These are phyloP conservation scores for Ceriagrion tenellum DNA, from an alignment of 2,888 invertebrate genomes.

Conservation along the genomic window DNA sequence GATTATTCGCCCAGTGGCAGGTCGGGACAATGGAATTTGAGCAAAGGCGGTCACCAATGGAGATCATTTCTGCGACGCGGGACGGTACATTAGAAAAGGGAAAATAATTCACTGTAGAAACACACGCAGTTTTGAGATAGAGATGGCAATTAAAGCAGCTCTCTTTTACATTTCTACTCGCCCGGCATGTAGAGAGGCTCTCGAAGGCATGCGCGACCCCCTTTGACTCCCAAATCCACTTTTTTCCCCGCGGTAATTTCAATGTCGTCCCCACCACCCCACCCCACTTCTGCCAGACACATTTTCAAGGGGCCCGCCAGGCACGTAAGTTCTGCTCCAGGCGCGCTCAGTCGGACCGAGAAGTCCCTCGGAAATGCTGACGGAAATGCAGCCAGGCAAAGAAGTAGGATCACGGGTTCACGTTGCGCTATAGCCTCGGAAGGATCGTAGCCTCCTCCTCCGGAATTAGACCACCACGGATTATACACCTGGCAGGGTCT, in stretches of 20 bases:
- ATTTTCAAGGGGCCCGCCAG: neutral
- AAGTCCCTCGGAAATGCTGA: too few species aligned
- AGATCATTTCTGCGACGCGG: neutral
- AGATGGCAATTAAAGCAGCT: neutral
- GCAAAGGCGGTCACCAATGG: neutral
- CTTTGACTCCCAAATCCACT: neutral
- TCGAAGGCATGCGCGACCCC: neutral
- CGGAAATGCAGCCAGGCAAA: too few species aligned
- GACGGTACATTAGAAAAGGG: neutral
- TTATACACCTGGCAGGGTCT: too few species aligned
- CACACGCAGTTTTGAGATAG: neutral
- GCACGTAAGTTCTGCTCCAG: too few species aligned
- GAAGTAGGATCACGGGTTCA: too few species aligned
- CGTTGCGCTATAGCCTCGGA: too few species aligned
- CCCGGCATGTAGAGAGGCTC: neutral
- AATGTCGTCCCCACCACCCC: neutral
- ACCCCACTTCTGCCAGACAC: neutral
- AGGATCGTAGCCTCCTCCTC: too few species aligned
- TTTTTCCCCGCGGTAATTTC: neutral
- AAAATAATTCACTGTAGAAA: neutral
- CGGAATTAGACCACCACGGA: too few species aligned
- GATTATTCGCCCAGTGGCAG: neutral
- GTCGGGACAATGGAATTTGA: neutral
- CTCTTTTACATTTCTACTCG: neutral
- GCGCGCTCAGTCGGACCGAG: too few species aligned